Base-by-base conservation (phyloP, 2,113 vertebrate genomes). In the Nerophis lumbriciformis region DNA sequence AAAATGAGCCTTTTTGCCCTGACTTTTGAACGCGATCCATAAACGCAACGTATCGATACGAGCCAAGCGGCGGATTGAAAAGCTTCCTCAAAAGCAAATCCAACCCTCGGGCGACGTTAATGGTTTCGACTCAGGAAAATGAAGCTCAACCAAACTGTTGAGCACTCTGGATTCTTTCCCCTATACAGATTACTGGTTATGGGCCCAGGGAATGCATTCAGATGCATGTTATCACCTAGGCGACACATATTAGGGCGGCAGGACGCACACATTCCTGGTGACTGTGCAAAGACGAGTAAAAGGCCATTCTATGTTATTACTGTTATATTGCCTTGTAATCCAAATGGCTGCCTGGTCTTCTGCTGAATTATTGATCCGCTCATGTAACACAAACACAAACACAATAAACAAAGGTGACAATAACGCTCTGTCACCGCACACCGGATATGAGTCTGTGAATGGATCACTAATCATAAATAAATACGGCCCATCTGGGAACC, bases 351-450 rank as follows among this genome's bases (percentile, higher is more conserved):
- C 6, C 9, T 47, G 66, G 61, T 65, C 65, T n/a, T 35, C 49
- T 21, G 39, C 12, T 73, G 60, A 73, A 76, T 80, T 77, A 87
- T 75, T 83, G 79, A 86, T 79, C 59, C 11, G 68, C 53, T 61
- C 8, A 19, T 67, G 54, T 74, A n/a, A n/a, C n/a, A n/a, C n/a
- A n/a, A 65, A 55, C 66, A 65, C 56, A 64, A 66, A 75, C 55
- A 63, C 52, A 79, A 61, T 71, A 65, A 82, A 66, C 11, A 37
- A 56, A 52, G 42, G 37, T 36, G 47, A 65, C 65, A 51, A 79
- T 56, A 48, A 10, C 50, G 38, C 63, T 55, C 63, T 28, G 47
- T 63, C 66, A 63, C 42, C 11, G 45, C 58, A 70, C 58, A 51
- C 51, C 50, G 44, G 45, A 74, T 61, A 64, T 38, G 48, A 56